Evolutionary conservation across 1,140 invertebrate species (phyloP), one percentile per base, ranked within the genome.

Genomic region (Steinernema feltiae): DNA sequence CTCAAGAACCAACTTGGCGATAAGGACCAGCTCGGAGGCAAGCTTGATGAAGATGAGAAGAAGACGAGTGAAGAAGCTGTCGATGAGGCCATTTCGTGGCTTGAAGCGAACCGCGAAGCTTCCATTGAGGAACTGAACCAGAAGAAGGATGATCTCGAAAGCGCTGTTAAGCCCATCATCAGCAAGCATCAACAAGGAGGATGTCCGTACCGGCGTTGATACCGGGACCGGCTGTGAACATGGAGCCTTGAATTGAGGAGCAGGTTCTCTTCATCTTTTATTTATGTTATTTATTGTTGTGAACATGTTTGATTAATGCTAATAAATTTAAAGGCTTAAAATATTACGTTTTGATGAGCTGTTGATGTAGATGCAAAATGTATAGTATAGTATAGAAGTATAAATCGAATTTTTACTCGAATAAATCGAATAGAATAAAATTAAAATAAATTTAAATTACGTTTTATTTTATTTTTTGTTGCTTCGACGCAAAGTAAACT

Each of bases 131-230:
- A 96, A 71, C 94, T 94, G 88, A 95, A 96, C 86, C 93, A 98
- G 86, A 99, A 99, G 91, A 99, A 99, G 91, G 99, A 98, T 87
- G 92, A 95, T 85, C 88, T 99, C 12, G 94, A 97, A 87, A 92
- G 94, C 82, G 91, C 97, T 74, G 94, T 97, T 2, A 94, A 98
- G 86, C 97, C 97, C 12, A 98, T 98, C 85, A 35, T 98, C 84
- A 92, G 94, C 24, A 99, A 99, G 89, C 88, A 99, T 70, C n/a
- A n/a, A n/a, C n/a, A 99, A 99, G 88, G 93, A 95, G 86, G 92
- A 92, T 53, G 89, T 91, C 63, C 92, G 91, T 24, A 79, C 80
- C 29, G 89, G 88, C 0, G 89, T 87, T 41, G 78, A 70, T 32
- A 71, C 41, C 30, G 82, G 75, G 31, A 84, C 75, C 35, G 83